Base-by-base conservation (phyloP, 92 coral and sea anemone genomes). In the Montipora capitata region DNA sequence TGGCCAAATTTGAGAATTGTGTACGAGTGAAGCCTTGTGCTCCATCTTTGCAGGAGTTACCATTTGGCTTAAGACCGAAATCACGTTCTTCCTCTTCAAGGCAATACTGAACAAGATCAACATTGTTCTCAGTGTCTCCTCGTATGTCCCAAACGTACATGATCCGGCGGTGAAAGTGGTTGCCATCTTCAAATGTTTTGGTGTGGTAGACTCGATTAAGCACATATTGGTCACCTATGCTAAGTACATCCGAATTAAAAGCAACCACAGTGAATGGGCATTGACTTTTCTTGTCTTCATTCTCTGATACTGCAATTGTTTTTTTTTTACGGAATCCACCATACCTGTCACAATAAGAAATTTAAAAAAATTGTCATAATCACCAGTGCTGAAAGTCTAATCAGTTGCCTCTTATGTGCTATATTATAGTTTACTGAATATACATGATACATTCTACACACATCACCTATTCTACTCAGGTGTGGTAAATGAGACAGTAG, bases 71-170 rank as follows among this genome's bases (percentile, higher is more conserved):
- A 15, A 78, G 72, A 11, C 61, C 71, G 20, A 78, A 78, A 78
- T 64, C 72, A 17, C 40, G 57, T 78, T 78, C 83, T 20, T 59
- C 54, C 52, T 40, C 56, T 12, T 78, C 72, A 27, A 78, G 61
- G 7, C 71, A 38, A 39, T 57, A 78, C 17, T 59, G 83, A 59
- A 78, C 20, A 45, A 78, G 72, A 14, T 73, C 83, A 12, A 78
- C 83, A 78, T 78, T 78, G 72, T 78, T 78, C 10, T 61, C 83
- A 78, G 61, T 78, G 71, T 78, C 72, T 78, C 72, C 83, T 64
- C 83, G n/a, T 41, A 3, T 64, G 83, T 78, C 83, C 2, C 56
- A 57, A 61, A 78, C 20, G 72, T 78, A 78, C 27, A 78, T 78
- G 2, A 38, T 62, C 6, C 58, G 51, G 71, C 83, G 49, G 54